Base-by-base conservation (phyloP, 1,140 invertebrate species). In the Achatina immaculata region DNA sequence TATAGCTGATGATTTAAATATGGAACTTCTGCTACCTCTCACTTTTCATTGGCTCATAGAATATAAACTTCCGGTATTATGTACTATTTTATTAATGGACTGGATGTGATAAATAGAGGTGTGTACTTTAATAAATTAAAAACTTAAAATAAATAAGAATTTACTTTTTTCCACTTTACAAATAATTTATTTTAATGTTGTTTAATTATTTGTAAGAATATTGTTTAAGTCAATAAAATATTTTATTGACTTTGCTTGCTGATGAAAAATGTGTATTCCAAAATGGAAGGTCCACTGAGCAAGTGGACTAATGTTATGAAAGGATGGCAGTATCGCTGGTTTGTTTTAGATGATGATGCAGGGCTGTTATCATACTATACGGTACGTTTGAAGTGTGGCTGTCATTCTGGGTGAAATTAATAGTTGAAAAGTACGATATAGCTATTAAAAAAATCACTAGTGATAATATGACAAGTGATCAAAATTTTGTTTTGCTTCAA, bases 291-390 rank as follows among this genome's bases (percentile, higher is more conserved):
- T 84, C 96, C 97, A 28, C 92, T 99, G 68, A 99, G 96, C 92
- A 99, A 99, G 94, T 99, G 98, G 98, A 99, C 98, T 80, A 99
- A 99, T 94, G 96, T 99, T 85, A 97, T 99, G 94, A 98, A 99
- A 92, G 98, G 98, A 82, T 99, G 98, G 98, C 98, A 99, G 92
- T 99, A 98, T 92, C 94, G 98, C 79, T 99, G 98, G 96, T 99
- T 99, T 93, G 98, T 99, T 83, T 92, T 99, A 84, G 98, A 99
- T 92, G 96, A 98, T 90, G 96, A 96, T 92, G 95, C 96, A 81
- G 97, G 97, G n/a, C 93, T 99, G 65, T 93, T 99, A 48, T 98
- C 97, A 28, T 99, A 99, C 92, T 99, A 98, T 89, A 99, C 97
- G 89, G 97, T 99, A 93, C 94, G 95, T 94, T 19, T 74, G 7